Evolutionary conservation across 1,140 invertebrate genomes (phyloP).

Genomic region (Procambarus virginalis): DNA sequence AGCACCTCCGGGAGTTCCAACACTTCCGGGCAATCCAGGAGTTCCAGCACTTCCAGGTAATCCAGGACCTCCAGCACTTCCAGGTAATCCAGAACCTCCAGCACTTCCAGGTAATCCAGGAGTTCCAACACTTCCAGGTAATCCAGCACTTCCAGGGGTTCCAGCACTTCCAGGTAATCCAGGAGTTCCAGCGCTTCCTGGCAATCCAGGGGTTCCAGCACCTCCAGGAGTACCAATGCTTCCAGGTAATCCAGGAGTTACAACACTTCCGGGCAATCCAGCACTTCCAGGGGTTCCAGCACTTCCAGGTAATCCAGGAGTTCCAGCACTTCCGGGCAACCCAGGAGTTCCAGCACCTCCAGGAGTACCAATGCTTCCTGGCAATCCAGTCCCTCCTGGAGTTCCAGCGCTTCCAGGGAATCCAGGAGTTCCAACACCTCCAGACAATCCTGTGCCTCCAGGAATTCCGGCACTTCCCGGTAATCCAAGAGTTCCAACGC

Average conservation of each 20-base stretch:
- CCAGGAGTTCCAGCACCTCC: neutral
- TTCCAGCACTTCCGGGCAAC: neutral
- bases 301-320: neutral
- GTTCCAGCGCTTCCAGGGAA: neutral
- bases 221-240: neutral
- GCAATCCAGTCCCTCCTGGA: neutral
- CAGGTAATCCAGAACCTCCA: conserved; percentile 6
- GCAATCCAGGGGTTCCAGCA: neutral
- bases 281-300: neutral
- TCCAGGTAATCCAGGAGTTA: conserved; percentile 12
- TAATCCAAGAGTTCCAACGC: neutral
- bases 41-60: conserved; percentile 9
- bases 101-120: neutral
- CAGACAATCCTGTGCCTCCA: neutral
- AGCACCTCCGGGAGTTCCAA: neutral
- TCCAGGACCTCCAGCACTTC: conserved; percentile 10
- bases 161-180: neutral
- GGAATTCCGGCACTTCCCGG: conserved; percentile 7
- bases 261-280: neutral
- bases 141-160: neutral
- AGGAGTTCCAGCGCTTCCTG: conserved; percentile 7
- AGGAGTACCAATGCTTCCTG: neutral
- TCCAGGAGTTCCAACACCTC: conserved; percentile 6
- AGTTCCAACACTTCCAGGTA: neutral
- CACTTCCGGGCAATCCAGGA: neutral